Base-by-base conservation (phyloP, 2,113 vertebrate genomes). In the Strigops habroptila region DNA sequence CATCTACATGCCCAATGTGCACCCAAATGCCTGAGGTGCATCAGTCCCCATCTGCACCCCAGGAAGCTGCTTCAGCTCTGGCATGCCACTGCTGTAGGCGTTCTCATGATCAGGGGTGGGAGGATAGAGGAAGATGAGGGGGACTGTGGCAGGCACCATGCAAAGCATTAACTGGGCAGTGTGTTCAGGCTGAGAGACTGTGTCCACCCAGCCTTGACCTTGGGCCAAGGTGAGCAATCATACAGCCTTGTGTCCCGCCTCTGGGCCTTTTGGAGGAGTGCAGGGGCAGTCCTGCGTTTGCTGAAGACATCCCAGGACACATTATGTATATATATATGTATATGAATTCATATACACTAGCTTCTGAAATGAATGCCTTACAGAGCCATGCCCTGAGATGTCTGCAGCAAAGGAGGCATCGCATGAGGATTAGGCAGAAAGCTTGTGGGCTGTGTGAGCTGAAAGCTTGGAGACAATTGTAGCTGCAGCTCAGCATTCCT, bases 241-340 rank as follows among this genome's bases (percentile, higher is more conserved):
- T 64, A 70, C 24, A 67, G n/a, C 65, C 53, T 35, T 12, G 4
- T 31, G 49, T n/a, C 77, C 68, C n/a, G 43, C 44, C 14, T 74
- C 70, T 76, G 60, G 39, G 37, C 21, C 37, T 65, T 60, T n/a
- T 30, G 30, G 69, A 18, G 57, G 4, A 23, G 71, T 3, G 25
- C 17, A 6, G 12, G 24, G 35, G 11, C 52, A 60, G 39, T 12
- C 15, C 30, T 0, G 1, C 7, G 5, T 49, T 88, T 91, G 67
- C 41, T 64, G 4, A 67, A 87, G 51, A 27, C 17, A 13, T 51
- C 8, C 59, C 21, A 68, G 51, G 37, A n/a, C 24, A 6, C 1
- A 0, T 22, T 17, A 8, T 2, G 0, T 37, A 5, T n/a, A 1
- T 41, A 4, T 27, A 2, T 70, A 1, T 33, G 2, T 14, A 3